Conservation (phyloP, 2,113 vertebrate species). For the Brachypteracias leptosomus region DNA sequence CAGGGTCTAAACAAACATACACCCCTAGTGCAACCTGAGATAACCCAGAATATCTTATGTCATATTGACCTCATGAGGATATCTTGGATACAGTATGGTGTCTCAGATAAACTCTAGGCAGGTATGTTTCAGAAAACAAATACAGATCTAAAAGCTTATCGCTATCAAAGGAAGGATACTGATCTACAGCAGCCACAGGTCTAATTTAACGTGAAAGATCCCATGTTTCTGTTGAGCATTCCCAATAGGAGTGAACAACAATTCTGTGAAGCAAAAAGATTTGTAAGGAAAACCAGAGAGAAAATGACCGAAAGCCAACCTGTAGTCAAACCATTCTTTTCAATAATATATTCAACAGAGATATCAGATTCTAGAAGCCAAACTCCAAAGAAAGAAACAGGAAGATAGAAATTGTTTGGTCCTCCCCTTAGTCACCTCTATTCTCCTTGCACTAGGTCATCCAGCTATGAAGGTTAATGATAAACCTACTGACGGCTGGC, state of each 20-base stretch:
- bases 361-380: background rate
- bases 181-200: background rate
- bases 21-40: background rate
- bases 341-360: background rate
- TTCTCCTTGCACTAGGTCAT: background rate
- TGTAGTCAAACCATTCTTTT: background rate
- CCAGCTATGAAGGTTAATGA: background rate
- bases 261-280: background rate
- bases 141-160: background rate
- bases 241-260: background rate
- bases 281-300: background rate
- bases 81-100: background rate
- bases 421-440: background rate
- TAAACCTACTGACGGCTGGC: background rate
- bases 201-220: background rate
- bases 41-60: rapidly evolving
- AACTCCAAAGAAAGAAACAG: background rate
- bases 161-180: background rate
- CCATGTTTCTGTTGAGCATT: background rate
- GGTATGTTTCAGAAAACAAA: background rate
- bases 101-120: background rate
- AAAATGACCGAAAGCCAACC: background rate
- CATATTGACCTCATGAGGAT: background rate
- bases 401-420: background rate
- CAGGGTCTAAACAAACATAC: background rate